These are phyloP conservation scores for Rhynchophorus ferrugineus DNA, from an alignment of 1,140 invertebrate species.

Conservation along the genomic window DNA sequence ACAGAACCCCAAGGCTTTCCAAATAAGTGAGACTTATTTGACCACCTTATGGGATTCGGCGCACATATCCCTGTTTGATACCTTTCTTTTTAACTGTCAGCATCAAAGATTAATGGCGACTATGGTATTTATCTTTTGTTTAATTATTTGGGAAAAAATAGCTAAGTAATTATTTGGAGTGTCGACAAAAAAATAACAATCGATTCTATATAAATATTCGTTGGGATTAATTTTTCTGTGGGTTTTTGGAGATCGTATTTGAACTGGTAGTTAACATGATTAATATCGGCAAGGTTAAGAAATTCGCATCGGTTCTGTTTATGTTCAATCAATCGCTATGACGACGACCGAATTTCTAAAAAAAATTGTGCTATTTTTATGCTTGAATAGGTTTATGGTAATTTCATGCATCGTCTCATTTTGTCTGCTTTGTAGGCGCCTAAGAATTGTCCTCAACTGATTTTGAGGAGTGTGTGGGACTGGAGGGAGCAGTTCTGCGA, in stretches of 20 bases:
- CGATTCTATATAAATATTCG: too few relatives aligned
- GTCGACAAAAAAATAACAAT: too few relatives aligned
- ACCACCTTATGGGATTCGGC: conserved; percentile 84
- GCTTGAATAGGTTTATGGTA: too few relatives aligned
- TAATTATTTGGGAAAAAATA: conserved; percentile 5
- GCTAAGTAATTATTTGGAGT: background rate
- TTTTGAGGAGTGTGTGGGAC: conserved; percentile 72
- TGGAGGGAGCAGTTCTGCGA: conserved; percentile 76
- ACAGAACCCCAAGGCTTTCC: conserved; percentile 82
- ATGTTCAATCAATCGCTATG: too few relatives aligned
- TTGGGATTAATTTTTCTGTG: too few relatives aligned
- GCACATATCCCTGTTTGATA: conserved; percentile 82
- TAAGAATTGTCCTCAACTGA: conserved; percentile 44
- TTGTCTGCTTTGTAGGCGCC: too few relatives aligned
- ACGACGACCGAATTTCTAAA: too few relatives aligned
- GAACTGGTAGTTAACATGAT: too few relatives aligned
- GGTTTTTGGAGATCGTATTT: too few relatives aligned
- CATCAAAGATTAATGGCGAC: conserved; percentile 56
- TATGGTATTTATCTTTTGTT: conserved; percentile 44
- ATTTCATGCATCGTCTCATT: too few relatives aligned
- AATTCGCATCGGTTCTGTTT: too few relatives aligned
- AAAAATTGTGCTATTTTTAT: too few relatives aligned
- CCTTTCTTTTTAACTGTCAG: conserved; percentile 84
- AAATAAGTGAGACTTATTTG: conserved; percentile 89
- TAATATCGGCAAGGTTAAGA: conserved; percentile 23